phyloP scores from a whole-genome alignment of 2,113 vertebrate genomes.

The Dipodomys ordii region DNA sequence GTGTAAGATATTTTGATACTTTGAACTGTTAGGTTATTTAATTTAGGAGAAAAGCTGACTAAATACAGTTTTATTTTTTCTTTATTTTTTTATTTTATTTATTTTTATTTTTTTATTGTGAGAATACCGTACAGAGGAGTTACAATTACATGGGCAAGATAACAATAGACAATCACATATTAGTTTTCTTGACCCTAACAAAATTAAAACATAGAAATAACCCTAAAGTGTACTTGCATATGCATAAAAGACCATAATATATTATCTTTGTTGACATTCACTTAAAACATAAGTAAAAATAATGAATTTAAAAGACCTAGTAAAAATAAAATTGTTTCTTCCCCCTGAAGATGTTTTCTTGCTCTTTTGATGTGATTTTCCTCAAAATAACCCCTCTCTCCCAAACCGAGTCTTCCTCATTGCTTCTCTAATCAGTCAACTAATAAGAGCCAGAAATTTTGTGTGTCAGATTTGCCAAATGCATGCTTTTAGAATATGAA shows the following conservation, averaged over 20 bases:
- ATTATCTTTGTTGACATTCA: not conserved
- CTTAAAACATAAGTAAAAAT: not conserved
- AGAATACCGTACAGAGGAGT: too few relatives aligned
- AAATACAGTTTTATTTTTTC: too few relatives aligned
- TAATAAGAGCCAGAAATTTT: not conserved
- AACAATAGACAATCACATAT: too few relatives aligned
- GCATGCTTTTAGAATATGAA: not conserved
- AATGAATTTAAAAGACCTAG: not conserved
- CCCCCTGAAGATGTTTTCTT: not conserved
- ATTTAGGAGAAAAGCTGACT: not conserved
- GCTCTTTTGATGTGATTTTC: not conserved
- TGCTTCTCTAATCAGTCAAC: not conserved
- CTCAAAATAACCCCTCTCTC: not conserved
- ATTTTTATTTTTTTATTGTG: too few relatives aligned
- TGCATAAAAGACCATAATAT: not conserved
- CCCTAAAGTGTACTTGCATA: not conserved
- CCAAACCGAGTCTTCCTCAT: not conserved
- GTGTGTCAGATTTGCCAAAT: not conserved
- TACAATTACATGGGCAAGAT: too few relatives aligned
- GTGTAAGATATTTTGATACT: not conserved
- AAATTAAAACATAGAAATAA: too few relatives aligned
- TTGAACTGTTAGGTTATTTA: not conserved
- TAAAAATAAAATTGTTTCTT: conserved; percentile 29
- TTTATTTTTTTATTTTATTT: too few relatives aligned
- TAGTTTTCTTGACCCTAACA: too few relatives aligned